Percentiles rank a stretch among this genome's conserved stretches.
These are phyloP conservation scores for Astyanax mexicanus DNA, from an alignment of 2,797 vertebrate species.

Conservation along the genomic window DNA sequence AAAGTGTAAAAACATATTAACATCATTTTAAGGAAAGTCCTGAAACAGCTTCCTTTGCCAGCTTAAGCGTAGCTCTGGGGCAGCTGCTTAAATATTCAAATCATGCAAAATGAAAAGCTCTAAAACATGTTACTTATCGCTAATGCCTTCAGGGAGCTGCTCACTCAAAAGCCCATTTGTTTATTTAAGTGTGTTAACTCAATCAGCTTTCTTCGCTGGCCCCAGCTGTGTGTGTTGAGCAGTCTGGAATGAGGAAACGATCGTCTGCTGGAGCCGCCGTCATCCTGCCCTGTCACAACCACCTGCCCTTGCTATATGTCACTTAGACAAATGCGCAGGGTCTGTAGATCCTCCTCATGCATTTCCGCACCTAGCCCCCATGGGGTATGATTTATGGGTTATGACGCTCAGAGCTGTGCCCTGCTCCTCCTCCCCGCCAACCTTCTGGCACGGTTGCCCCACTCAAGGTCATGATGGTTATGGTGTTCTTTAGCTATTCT, in stretches of 20 bases:
- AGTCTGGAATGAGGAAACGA: not conserved
- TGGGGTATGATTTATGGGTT: conserved; percentile 27
- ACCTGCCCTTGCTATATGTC: not conserved
- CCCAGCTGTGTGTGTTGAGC: not conserved
- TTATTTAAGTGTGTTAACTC: conserved; percentile 1
- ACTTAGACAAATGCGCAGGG: conserved; percentile 16
- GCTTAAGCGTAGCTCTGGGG: not conserved
- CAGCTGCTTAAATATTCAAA: not conserved
- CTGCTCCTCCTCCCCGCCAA: not conserved
- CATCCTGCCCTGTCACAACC: not conserved
- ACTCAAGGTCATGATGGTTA: conserved; percentile 32
- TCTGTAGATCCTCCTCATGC: not conserved
- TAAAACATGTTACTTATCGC: conserved; percentile 2
- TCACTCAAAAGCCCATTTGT: not conserved
- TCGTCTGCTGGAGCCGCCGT: not conserved
- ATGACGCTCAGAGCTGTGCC: conserved; percentile 11
- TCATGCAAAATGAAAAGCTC: not conserved
- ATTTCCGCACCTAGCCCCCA: not conserved
- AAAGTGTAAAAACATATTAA: not conserved
- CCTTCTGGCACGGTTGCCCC: conserved; percentile 17
- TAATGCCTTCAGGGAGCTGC: not conserved
- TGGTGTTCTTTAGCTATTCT: conserved; percentile 10
- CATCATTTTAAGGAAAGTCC: not conserved
- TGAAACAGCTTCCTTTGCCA: not conserved
- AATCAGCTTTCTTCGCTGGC: not conserved